phyloP scores from a whole-genome alignment of 2,888 invertebrate species.

The Halictus quadricinctus region DNA sequence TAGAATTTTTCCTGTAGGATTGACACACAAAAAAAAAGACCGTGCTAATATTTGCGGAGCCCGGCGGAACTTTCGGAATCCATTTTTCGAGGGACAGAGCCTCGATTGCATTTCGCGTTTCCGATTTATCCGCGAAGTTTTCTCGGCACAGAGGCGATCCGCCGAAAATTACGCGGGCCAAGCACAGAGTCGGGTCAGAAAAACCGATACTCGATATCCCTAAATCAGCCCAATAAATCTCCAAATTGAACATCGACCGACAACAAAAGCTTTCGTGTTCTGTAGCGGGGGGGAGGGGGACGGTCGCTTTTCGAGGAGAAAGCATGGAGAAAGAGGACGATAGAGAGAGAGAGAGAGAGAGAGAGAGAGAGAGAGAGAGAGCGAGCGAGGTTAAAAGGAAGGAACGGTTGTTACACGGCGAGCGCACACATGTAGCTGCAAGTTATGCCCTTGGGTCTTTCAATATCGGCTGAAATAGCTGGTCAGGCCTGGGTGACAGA shows the following conservation, averaged over 20 bases:
- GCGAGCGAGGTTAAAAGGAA: conserved; percentile 25
- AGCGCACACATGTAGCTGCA: conserved; percentile 23
- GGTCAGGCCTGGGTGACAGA: conserved; percentile 16
- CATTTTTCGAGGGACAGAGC: background rate
- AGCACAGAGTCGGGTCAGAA: background rate
- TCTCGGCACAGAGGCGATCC: background rate
- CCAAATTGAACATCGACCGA: conserved; percentile 35
- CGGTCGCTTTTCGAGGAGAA: conserved; percentile 7
- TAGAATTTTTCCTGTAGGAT: background rate
- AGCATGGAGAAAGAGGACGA: background rate
- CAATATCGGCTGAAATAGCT: conserved; percentile 44
- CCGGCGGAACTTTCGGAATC: background rate
- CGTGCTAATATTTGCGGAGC: background rate
- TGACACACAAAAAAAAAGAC: background rate
- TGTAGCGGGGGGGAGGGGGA: background rate
- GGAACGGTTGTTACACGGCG: conserved; percentile 14
- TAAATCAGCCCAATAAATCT: conserved; percentile 43
- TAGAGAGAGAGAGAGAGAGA: background rate
- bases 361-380: background rate
- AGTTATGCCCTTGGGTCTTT: conserved; percentile 41
- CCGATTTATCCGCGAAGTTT: conserved; percentile 9
- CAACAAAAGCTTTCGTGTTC: conserved; percentile 19
- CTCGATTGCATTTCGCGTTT: conserved; percentile 2
- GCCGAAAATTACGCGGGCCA: conserved; percentile 13
- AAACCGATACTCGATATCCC: conserved; percentile 33